Conservation (phyloP, 2,113 vertebrate genomes). For the Nannobrachium achirus region DNA sequence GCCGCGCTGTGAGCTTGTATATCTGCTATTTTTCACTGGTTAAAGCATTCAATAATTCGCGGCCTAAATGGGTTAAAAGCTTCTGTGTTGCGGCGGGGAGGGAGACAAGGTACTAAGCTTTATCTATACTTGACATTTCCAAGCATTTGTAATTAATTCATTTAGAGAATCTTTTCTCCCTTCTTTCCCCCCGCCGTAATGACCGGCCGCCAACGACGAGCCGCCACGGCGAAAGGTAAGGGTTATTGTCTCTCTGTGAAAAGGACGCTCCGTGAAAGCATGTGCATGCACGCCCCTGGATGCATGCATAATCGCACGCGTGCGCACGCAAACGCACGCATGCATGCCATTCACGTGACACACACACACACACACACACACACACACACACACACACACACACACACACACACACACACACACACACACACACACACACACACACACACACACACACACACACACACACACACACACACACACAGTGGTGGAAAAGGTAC, state of each 20-base stretch:
- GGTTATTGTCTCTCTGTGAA: slow-evolving; percentile 46
- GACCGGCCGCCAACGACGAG: slow-evolving; percentile 31
- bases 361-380: neutral
- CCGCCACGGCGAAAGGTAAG: slow-evolving; percentile 36
- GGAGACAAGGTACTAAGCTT: slow-evolving; percentile 74
- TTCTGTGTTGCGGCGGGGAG: slow-evolving; percentile 68
- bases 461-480: neutral
- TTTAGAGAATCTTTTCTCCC: slow-evolving; percentile 61
- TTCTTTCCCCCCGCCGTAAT: slow-evolving; percentile 40
- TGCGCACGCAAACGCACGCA: no score
- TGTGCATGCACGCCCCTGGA: no score
- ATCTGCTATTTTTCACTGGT: no score
- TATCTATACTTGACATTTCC: slow-evolving; percentile 82
- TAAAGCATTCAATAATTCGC: no score
- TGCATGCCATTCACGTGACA: no score
- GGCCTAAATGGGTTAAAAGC: slow-evolving; percentile 43
- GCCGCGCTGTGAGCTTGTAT: no score
- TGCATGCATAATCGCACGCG: no score
- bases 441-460: neutral
- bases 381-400: slow-evolving; percentile 11
- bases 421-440: slow-evolving; percentile 15
- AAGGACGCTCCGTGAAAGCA: slow-evolving; percentile 29
- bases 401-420: slow-evolving; percentile 4
- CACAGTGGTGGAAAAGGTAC: no score
- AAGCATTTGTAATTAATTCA: slow-evolving; percentile 81